These are phyloP conservation scores for Diplodus puntazzo DNA, from an alignment of 2,797 vertebrate genomes.

Conservation along the genomic window DNA sequence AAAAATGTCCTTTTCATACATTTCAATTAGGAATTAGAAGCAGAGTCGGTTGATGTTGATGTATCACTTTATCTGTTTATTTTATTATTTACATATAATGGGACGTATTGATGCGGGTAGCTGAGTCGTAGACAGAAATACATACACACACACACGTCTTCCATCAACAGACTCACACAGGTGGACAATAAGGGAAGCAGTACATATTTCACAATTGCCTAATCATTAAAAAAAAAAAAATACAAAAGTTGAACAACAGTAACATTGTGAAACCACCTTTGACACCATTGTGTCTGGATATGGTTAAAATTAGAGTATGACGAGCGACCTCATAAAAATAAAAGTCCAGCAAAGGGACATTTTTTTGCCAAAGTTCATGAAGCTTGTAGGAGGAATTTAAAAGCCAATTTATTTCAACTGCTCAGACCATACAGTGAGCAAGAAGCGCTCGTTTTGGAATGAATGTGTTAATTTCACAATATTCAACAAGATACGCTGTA, in stretches of 20 bases:
- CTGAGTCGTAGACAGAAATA: constrained; percentile 42
- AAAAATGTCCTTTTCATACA: not conserved
- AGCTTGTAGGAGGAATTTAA: constrained; percentile 26
- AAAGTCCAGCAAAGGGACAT: constrained; percentile 12
- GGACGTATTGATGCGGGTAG: constrained; percentile 46
- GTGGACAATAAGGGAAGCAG: constrained; percentile 52
- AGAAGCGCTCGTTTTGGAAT: constrained; percentile 55
- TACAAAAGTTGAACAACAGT: constrained; percentile 51
- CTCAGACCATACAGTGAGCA: constrained; percentile 14
- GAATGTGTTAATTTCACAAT: constrained; percentile 60
- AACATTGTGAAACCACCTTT: constrained; percentile 53
- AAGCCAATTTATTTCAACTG: constrained; percentile 49
- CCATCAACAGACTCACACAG: constrained; percentile 59
- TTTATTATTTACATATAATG: constrained; percentile 84
- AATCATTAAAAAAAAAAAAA: constrained; percentile 47
- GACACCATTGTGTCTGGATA: constrained; percentile 31
- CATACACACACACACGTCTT: constrained; percentile 49
- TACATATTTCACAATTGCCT: constrained; percentile 60
- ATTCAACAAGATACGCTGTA: constrained; percentile 57
- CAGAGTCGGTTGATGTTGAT: constrained; percentile 13
- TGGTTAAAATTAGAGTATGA: constrained; percentile 44
- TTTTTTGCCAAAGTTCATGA: constrained; percentile 7
- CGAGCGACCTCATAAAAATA: constrained; percentile 15
- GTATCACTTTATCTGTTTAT: constrained; percentile 67
- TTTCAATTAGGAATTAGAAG: not conserved